Evolutionary conservation across 2,113 vertebrate species (phyloP).

Genomic region (Electrona antarctica): DNA sequence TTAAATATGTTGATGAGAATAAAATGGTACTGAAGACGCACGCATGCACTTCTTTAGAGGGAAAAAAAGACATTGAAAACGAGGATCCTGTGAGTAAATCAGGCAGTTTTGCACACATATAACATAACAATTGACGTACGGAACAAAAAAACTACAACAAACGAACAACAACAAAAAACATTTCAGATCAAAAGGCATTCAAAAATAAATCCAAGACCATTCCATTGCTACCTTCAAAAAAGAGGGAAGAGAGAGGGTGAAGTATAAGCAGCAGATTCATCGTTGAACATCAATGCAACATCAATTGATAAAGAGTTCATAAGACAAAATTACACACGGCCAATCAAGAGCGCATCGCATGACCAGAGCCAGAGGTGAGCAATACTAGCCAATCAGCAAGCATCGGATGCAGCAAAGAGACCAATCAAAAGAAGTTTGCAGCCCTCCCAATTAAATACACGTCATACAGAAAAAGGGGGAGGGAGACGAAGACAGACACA

Average conservation of each 20-base stretch:
- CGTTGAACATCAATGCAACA: conserved; percentile 76
- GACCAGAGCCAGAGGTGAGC: conserved; percentile 77
- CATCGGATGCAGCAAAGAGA: conserved; percentile 79
- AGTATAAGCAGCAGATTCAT: conserved; percentile 71
- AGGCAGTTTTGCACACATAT: conserved; percentile 71
- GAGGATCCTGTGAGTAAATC: conserved; percentile 68
- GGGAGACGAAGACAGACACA: conserved; percentile 37
- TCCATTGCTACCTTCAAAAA: conserved; percentile 66
- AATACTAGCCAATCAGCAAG: conserved; percentile 82
- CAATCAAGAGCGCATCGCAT: conserved; percentile 77
- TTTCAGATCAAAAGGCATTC: conserved; percentile 73
- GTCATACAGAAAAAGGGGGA: conserved; percentile 65
- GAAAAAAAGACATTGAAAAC: conserved; percentile 65
- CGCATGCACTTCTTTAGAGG: conserved; percentile 71
- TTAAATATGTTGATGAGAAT: conserved; percentile 69
- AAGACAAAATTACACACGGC: conserved; percentile 76
- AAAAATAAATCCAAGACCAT: conserved; percentile 75
- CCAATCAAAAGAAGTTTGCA: conserved; percentile 76
- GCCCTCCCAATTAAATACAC: conserved; percentile 72
- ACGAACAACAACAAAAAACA: conserved; percentile 47
- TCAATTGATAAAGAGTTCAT: conserved; percentile 67
- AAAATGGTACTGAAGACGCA: conserved; percentile 63
- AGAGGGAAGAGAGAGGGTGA: conserved; percentile 68
- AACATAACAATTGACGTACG: conserved; percentile 65
- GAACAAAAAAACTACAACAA: conserved; percentile 45